A percentile compares a stretch with the other conserved stretches of the same genome.
These are phyloP conservation scores for Heteropelma amictum DNA, from an alignment of 2,888 invertebrate species.

Conservation along the genomic window DNA sequence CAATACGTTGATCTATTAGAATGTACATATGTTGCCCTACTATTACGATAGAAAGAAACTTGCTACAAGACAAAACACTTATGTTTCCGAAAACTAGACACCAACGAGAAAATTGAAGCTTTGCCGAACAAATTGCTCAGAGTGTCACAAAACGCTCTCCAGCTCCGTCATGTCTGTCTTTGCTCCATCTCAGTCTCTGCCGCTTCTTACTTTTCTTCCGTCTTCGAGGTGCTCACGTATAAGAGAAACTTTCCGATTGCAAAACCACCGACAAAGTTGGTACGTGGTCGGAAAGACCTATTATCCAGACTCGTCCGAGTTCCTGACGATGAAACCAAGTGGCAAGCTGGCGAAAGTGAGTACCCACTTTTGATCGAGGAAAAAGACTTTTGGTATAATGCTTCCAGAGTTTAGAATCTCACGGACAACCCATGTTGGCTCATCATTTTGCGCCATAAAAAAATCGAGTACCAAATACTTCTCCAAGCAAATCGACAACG, in stretches of 20 bases:
- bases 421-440: background rate
- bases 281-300: conserved; percentile 53
- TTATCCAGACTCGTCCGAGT: conserved; percentile 25
- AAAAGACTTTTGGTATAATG: background rate
- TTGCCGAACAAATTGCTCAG: conserved; percentile 57
- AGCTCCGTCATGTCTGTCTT: conserved; percentile 15
- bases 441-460: background rate
- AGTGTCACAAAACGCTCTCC: conserved; percentile 36
- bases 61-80: background rate
- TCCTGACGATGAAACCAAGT: conserved; percentile 37
- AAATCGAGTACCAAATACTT: too few relatives aligned
- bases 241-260: conserved; percentile 58
- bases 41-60: conserved; percentile 22
- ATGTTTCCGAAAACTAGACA: conserved; percentile 41
- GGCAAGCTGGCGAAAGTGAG: conserved; percentile 44
- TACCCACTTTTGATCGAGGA: conserved; percentile 34
- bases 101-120: conserved; percentile 56
- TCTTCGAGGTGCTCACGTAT: conserved; percentile 27
- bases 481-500: too few relatives aligned
- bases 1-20: conserved; percentile 25
- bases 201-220: conserved; percentile 8
- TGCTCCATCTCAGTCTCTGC: background rate
- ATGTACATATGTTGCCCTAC: conserved; percentile 23
- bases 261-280: conserved; percentile 37
- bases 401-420: conserved; percentile 3